Evolutionary conservation across 2,113 vertebrate species (phyloP), one percentile per base, ranked within the genome.

Genomic region (Nycticorax nycticorax): DNA sequence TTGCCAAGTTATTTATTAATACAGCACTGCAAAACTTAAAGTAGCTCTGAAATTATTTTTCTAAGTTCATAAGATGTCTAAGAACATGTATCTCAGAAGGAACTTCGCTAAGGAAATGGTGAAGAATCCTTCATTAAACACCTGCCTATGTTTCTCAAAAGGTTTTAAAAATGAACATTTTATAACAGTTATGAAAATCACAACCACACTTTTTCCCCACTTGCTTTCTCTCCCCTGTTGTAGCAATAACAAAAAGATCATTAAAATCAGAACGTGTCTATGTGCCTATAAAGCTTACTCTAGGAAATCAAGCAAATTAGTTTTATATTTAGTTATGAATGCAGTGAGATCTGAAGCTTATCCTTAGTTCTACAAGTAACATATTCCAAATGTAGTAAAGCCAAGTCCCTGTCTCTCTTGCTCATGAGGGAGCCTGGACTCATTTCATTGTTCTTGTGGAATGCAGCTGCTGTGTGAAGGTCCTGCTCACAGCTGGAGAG

Each of bases 401-500:
- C 50, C 74, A 89, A 95, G 45, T 76, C 62, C 20, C 39, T 78
- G 88, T 84, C 72, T 94, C 59, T 84, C 66, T 89, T 62, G 53
- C 50, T 93, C 2, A 2, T 28, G 52, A 72, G 79, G 85, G 83
- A 84, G 72, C 53, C 64, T 91, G 68, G 39, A 68, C 30, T 87
- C 11, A 33, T 78, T 91, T 84, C 30, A 86, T 92, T 93, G 83
- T 87, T 89, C 76, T 81, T 64, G 24, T 68, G 80, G 88, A 93
- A 91, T 86, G 88, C 41, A 68, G 72, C 76, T 90, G 72, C 85
- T 94, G 16, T 28, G 23, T 69, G 60, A 94, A 84, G 85, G 68
- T 95, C 87, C 60, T 92, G 39, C 52, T 95, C 79, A 59, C 75
- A 92, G 88, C 85, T 91, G 88, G 85, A 94, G 68, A 75, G 33